phyloP scores from a whole-genome alignment of 2,888 invertebrate genomes.

The Erebia palarica region DNA sequence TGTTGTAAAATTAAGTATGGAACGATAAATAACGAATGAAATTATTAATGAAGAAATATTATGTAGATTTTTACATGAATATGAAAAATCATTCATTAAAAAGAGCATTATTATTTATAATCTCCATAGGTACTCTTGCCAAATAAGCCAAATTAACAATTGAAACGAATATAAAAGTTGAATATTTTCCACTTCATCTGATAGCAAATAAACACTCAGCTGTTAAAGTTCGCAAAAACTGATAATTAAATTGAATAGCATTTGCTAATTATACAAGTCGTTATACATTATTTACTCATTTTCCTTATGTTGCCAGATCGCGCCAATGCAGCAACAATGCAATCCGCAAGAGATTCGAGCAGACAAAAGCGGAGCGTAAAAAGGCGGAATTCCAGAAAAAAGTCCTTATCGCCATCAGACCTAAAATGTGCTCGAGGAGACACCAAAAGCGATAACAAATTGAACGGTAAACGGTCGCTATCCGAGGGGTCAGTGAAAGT shows the following conservation, averaged over 20 bases:
- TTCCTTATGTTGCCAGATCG: constrained; percentile 58
- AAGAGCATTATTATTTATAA: too few relatives aligned
- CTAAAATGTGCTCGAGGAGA: constrained; percentile 67
- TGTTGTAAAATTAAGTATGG: too few relatives aligned
- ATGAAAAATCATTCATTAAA: too few relatives aligned
- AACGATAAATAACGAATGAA: too few relatives aligned
- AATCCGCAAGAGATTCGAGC: constrained; percentile 72
- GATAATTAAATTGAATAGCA: constrained; percentile 9
- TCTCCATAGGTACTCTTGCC: too few relatives aligned
- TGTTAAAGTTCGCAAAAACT: not conserved
- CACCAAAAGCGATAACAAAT: constrained; percentile 64
- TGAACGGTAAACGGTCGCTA: constrained; percentile 67
- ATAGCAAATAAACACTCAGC: not conserved
- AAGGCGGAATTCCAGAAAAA: constrained; percentile 77
- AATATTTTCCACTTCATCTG: not conserved
- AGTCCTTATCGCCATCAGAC: constrained; percentile 77
- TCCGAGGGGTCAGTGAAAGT: constrained; percentile 78
- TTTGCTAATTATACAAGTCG: not conserved
- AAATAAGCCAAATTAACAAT: too few relatives aligned
- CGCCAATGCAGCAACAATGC: constrained; percentile 73
- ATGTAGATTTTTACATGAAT: too few relatives aligned
- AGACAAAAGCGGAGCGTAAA: constrained; percentile 75
- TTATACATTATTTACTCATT: constrained; percentile 4
- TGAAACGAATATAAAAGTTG: not conserved
- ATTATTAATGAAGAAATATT: too few relatives aligned